Conservation (phyloP, 2,113 vertebrate species). For the Rallus limicola region DNA sequence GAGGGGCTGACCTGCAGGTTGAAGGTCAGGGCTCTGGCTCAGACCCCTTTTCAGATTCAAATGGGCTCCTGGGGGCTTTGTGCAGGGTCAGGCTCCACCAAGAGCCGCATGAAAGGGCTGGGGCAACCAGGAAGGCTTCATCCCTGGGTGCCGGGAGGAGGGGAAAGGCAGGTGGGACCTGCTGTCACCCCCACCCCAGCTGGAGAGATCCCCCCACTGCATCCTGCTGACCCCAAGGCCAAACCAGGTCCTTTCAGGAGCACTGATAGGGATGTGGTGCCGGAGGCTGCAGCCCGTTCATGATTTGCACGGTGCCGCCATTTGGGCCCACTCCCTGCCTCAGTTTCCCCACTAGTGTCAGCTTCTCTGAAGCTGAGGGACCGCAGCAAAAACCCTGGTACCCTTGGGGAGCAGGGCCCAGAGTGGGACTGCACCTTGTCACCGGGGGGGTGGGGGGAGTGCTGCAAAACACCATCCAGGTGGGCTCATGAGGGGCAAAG, state of each 20-base stretch:
- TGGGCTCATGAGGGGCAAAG: neutral
- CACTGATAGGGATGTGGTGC: neutral
- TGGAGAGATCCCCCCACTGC: fast-evolving
- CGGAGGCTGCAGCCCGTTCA: neutral
- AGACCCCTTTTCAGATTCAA: conserved; percentile 81
- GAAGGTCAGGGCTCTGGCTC: conserved; percentile 82
- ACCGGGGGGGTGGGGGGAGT: neutral
- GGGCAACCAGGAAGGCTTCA: neutral
- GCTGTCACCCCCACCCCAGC: neutral
- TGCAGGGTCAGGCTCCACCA: conserved; percentile 26
- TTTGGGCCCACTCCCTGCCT: neutral
- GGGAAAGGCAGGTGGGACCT: neutral
- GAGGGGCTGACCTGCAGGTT: conserved; percentile 75
- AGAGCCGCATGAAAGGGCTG: neutral
- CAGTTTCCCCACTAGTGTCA: neutral
- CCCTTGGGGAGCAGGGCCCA: neutral
- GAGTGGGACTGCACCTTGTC: neutral
- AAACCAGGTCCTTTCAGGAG: no score
- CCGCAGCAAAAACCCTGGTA: neutral
- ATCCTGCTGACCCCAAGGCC: neutral
- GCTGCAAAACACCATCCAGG: fast-evolving
- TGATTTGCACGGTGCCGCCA: no score
- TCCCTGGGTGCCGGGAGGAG: neutral
- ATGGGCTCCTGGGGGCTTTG: conserved; percentile 70
- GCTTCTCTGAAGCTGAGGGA: neutral